Base-by-base conservation (phyloP, 2,797 vertebrate genomes). In the Chelidonichthys spinosus region DNA sequence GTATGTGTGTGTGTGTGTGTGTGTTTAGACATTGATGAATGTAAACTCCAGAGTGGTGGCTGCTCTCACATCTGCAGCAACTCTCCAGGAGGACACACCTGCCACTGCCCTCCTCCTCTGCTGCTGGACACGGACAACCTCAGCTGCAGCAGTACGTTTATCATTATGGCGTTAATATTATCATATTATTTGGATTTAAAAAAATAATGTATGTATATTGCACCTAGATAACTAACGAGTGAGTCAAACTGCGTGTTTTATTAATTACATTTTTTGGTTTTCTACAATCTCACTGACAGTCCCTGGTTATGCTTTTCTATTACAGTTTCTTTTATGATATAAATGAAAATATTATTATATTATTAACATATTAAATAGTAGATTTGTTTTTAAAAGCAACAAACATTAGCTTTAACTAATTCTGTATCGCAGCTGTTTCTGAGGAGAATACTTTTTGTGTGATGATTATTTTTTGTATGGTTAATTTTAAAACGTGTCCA, bases 41-140 rank as follows among this genome's bases (percentile, higher is more conserved):
- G 95, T 85, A 94, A 94, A 86, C 89, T 95, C 9, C 89, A 94
- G 83, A 93, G 91, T 1, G 94, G 94, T 0, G 93, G 90, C 72
- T 96, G 95, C 75, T 95, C 94, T 63, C 93, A 95, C 60, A 79
- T 67, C 68, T 96, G 95, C 88, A 91, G 67, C 61, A 95, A 95
- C 90, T 86, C 86, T 62, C 85, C 82, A 1, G 95, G 95, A 61
- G 93, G 92, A 72, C 87, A 91, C 66, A 35, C 50, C 5, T 96
- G 95, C 69, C 86, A 86, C 82, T 96, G 95, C 61, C 90, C 87
- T 5, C 39, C 85, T 47, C 92, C 92, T 49, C 89, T 96, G 13
- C 79, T 95, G 53, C 87, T 96, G 2, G 82, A 90, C 82, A 82
- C 59, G 4, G 90, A 90, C 85, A 90, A 92, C 82, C 85, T 72